These are phyloP conservation scores for Polydrusus tereticollis DNA, from an alignment of 2,888 invertebrate species.

Conservation along the genomic window DNA sequence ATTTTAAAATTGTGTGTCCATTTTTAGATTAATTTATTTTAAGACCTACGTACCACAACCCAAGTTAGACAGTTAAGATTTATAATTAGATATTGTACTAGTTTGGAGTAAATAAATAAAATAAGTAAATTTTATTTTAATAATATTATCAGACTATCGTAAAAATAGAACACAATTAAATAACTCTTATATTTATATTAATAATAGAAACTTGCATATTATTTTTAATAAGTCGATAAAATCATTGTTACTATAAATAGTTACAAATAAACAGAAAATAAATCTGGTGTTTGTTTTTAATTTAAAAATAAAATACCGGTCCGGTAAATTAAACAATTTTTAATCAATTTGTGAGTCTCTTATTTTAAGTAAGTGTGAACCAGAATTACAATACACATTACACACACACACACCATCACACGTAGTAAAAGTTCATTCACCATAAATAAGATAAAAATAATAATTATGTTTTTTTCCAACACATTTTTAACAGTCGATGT, in stretches of 20 bases:
- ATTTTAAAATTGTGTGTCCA: neutral
- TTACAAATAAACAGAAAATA: constrained; percentile 58
- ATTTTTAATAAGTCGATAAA: constrained; percentile 63
- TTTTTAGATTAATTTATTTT: neutral
- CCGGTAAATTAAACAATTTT: constrained; percentile 11
- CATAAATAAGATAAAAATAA: constrained; percentile 31
- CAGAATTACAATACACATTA: constrained; percentile 21
- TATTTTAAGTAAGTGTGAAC: constrained; percentile 9
- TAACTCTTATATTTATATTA: constrained; percentile 42
- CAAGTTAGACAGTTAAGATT: no score
- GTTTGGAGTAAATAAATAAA: no score
- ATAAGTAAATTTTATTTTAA: no score
- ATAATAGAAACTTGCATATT: constrained; percentile 59
- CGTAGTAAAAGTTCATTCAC: constrained; percentile 35
- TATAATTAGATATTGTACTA: no score
- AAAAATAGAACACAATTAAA: constrained; percentile 28
- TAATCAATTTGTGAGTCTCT: constrained; percentile 15
- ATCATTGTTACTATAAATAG: constrained; percentile 61
- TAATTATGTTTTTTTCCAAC: constrained; percentile 10
- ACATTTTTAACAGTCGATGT: neutral
- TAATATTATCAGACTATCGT: constrained; percentile 27
- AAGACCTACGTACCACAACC: no score
- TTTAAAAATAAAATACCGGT: constrained; percentile 38
- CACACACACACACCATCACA: no score
- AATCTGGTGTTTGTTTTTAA: constrained; percentile 55